Conservation (phyloP, 2,113 vertebrate genomes). For the Spilogale gracilis region DNA sequence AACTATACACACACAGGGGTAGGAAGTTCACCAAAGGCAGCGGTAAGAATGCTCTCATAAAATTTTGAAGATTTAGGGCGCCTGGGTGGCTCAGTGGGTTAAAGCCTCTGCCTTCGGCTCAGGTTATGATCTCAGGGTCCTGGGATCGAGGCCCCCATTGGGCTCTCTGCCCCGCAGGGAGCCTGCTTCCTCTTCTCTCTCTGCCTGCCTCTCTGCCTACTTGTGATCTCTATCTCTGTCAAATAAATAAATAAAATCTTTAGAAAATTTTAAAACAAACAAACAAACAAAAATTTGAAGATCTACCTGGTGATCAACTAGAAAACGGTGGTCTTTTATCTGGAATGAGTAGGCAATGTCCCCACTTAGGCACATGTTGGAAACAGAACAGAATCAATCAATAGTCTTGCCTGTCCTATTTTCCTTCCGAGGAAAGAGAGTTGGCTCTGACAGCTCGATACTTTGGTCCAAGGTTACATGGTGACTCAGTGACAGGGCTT, state of each 20-base stretch:
- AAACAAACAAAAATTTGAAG: neutral
- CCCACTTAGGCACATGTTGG: neutral
- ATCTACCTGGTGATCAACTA: neutral
- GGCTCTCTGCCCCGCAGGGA: too few relatives aligned
- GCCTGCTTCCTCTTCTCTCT: too few relatives aligned
- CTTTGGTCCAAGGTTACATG: slow-evolving; percentile 70
- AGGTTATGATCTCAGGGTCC: too few relatives aligned
- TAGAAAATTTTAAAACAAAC: too few relatives aligned
- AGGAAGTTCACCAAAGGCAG: neutral
- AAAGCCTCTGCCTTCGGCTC: too few relatives aligned
- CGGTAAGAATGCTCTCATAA: neutral
- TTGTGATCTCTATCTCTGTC: too few relatives aligned
- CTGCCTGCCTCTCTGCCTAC: too few relatives aligned
- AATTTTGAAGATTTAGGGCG: neutral
- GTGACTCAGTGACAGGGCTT: slow-evolving; percentile 67
- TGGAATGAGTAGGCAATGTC: neutral
- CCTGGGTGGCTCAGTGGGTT: too few relatives aligned
- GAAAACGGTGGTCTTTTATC: neutral
- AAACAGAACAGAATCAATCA: slow-evolving; percentile 51
- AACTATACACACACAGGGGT: neutral
- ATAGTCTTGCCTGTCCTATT: slow-evolving; percentile 37
- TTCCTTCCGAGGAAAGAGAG: neutral
- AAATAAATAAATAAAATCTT: too few relatives aligned
- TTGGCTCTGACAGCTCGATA: slow-evolving; percentile 8
- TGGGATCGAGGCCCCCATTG: too few relatives aligned